These are phyloP conservation scores for Synaphobranchus kaupii DNA, from an alignment of 2,797 vertebrate species.

Conservation along the genomic window DNA sequence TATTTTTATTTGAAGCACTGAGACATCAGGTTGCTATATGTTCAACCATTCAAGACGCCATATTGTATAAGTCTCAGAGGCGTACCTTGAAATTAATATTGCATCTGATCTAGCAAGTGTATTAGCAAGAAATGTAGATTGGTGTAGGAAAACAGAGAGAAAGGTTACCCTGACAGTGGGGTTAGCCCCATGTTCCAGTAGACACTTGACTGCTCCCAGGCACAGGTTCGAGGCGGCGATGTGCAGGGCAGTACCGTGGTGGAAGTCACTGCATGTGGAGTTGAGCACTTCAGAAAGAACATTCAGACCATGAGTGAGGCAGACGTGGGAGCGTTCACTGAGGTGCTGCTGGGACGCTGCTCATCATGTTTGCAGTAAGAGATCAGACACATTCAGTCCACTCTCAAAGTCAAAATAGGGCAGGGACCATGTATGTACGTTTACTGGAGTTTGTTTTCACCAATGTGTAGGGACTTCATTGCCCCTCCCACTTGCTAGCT, in stretches of 20 bases:
- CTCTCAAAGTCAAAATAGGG: too few species aligned
- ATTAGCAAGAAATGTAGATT: background rate
- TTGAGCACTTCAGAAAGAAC: conserved; percentile 77
- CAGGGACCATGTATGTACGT: too few species aligned
- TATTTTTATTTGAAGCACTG: background rate
- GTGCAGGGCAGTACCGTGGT: conserved; percentile 89
- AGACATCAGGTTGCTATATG: background rate
- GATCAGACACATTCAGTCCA: background rate
- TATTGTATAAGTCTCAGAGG: background rate
- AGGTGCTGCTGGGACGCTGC: background rate
- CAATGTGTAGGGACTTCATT: too few species aligned
- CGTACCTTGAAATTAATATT: background rate
- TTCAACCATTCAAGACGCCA: background rate
- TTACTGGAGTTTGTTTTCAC: too few species aligned
- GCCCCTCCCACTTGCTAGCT: too few species aligned
- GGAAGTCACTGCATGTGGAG: conserved; percentile 90
- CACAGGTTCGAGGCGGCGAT: conserved; percentile 93
- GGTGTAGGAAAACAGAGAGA: background rate
- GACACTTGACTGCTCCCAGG: conserved; percentile 86
- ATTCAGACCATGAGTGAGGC: background rate
- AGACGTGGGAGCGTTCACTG: background rate
- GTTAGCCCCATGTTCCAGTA: conserved; percentile 89
- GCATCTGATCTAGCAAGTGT: background rate
- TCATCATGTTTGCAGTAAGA: background rate
- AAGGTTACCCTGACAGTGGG: conserved; percentile 78